Evolutionary conservation across 2,113 vertebrate species (phyloP), one percentile per base, ranked within the genome.

Genomic region (Myxocyprinus asiaticus): DNA sequence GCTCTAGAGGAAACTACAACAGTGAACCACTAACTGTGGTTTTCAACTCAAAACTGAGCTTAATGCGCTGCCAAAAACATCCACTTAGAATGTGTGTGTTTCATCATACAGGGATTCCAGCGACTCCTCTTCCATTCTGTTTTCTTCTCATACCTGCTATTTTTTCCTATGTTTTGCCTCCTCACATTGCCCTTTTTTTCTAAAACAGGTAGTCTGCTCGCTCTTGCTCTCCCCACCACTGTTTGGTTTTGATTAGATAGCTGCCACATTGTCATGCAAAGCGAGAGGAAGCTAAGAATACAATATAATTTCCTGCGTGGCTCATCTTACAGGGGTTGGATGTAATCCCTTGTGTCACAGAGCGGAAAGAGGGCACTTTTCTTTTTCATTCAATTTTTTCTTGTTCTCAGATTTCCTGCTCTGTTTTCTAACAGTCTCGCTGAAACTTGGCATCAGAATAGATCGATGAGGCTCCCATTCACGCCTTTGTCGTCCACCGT

Each of bases 181-280:
- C 68, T 70, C 50, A 56, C 44, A 22, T 78, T 55, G 7, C 47
- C 77, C 62, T 61, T 22, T 43, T 75, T 78, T 69, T 75, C 64
- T 78, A 51, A 67, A 64, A 48, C 65, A 67, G 50, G 47, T 63
- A 44, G 42, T 65, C 59, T 9, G 65, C 12, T n/a, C 17, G 43
- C 51, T 50, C 56, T 45, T 45, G 22, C 43, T 6, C 67, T 17
- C 65, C 7, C 51, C 61, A 6, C 48, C 43, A 4, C 74, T 82
- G 77, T 81, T 63, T 44, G 51, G 22, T 33, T 80, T 80, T 85
- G 83, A 85, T 85, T 85, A 80, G 83, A 82, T 85, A 77, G 78
- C 67, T 62, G 3, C 53, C 72, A 72, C 83, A 85, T 82, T 85
- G 83, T 85, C 72, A 85, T 85, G 83, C 83, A 85, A 85, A 82